Conservation (phyloP, 2,888 invertebrate species). For the Mantis religiosa region DNA sequence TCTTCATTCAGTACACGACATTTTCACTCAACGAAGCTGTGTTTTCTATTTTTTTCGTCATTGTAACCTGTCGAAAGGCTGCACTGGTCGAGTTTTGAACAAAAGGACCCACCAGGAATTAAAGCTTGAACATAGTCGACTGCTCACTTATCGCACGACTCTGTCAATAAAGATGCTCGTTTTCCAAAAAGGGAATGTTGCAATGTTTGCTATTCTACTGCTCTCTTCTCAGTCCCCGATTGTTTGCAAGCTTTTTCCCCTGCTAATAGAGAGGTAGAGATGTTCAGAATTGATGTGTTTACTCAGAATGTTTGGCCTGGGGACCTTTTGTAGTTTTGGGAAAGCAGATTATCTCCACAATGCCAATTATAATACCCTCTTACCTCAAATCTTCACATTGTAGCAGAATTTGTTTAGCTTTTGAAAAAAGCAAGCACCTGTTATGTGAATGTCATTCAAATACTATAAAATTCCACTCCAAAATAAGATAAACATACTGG, state of each 20-base stretch:
- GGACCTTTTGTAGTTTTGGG: neutral
- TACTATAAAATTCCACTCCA: neutral
- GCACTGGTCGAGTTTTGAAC: too few relatives aligned
- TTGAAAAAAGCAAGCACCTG: neutral
- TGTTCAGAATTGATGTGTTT: neutral
- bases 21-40: too few relatives aligned
- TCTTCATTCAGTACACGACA: too few relatives aligned
- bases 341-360: neutral
- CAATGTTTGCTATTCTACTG: neutral
- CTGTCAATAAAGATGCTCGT: neutral
- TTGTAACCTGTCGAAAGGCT: too few relatives aligned
- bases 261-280: neutral
- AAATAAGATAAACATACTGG: neutral
- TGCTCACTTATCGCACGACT: neutral
- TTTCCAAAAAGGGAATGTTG: neutral
- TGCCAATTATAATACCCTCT: neutral
- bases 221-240: neutral
- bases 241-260: neutral
- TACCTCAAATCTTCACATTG: neutral
- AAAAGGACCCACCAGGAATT: neutral
- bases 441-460: neutral
- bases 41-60: too few relatives aligned
- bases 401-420: neutral
- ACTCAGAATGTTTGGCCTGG: neutral
- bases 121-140: neutral